Percentiles rank a stretch among this genome's conserved stretches.
Conservation (phyloP, 1,140 invertebrate genomes). For the Dendroctonus ponderosae region DNA sequence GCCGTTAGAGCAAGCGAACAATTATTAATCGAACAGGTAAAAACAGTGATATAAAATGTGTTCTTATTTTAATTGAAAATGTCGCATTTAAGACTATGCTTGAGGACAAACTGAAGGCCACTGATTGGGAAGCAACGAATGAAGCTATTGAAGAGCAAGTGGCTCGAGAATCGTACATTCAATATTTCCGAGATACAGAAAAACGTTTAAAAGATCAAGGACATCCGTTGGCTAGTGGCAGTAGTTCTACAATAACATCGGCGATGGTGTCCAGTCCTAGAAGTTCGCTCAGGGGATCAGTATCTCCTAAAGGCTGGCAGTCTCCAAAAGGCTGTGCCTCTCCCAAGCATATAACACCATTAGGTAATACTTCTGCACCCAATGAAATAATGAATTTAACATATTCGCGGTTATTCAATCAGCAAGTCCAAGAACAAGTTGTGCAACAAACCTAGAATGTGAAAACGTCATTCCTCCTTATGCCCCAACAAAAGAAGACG, state of each 20-base stretch:
- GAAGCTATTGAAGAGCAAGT: conserved; percentile 90
- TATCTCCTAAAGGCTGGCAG: conserved; percentile 45
- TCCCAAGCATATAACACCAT: conserved; percentile 40
- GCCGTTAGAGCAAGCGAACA: conserved; percentile 82
- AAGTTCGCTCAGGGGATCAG: conserved; percentile 42
- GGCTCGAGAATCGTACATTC: conserved; percentile 84
- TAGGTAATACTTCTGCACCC: conserved; percentile 27
- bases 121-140: conserved; percentile 92
- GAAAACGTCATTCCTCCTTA: conserved; percentile 37
- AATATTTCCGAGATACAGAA: conserved; percentile 58
- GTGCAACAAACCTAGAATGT: conserved; percentile 23
- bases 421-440: conserved; percentile 40
- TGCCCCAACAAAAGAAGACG: conserved; percentile 41
- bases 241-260: conserved; percentile 50
- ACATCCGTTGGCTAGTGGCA: conserved; percentile 41
- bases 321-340: conserved; percentile 44
- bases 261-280: conserved; percentile 44
- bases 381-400: conserved; percentile 8
- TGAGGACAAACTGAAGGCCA: conserved; percentile 87
- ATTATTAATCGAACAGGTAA: conserved; percentile 78
- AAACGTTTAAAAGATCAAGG: conserved; percentile 43
- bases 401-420: neutral
- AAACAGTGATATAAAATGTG: neutral
- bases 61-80: neutral
- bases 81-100: conserved; percentile 72